Evolutionary conservation across 1,140 invertebrate species (phyloP), one percentile per base, ranked within the genome.

Genomic region (Akabosia matsudoensis): DNA sequence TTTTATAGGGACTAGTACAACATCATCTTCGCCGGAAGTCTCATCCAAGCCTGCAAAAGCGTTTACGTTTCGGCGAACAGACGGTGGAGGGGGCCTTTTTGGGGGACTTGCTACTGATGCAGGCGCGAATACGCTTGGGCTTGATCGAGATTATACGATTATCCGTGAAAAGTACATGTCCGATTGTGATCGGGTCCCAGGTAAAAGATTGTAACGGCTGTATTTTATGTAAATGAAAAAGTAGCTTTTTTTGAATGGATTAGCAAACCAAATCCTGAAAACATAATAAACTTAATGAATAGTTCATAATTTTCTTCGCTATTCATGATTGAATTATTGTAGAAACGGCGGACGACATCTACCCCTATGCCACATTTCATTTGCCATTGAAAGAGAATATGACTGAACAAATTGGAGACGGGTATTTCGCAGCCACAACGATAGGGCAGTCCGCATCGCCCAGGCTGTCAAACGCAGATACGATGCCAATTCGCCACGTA

Each of bases 341-440:
- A 79, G 88, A 88, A 82, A 88, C 87, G 84, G 88, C 88, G 51
- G 88, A 89, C 84, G 88, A 89, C 80, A 89, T 89, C 82, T 89
- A 89, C 84, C 88, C 88, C 30, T 89, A 89, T 83, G 88, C 88
- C 71, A 89, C 88, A 75, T 89, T 89, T 83, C 87, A 89, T 84
- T 85, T 89, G 79, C 86, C 87, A 75, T 87, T 88, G 82, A 87
- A 88, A 83, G 86, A 88, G 83, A 87, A 87, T 80, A 83, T 85
- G 33, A 84, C 84, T 24, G 84, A 74, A 33, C 61, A 73, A 51
- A 75, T 78, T 70, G 64, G 73, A 14, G 77, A 78, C 31, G 54
- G 51, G 30, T 74, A 51, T 61, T 45, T 73, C 51, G 61, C 61
- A 4, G 61, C 61, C 4, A 31, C 61, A n/a, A 30, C 24, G 4